A percentile compares a stretch with the other conserved stretches of the same genome.
Conservation (phyloP, 2,113 vertebrate genomes). For the Phrynosoma platyrhinos region DNA sequence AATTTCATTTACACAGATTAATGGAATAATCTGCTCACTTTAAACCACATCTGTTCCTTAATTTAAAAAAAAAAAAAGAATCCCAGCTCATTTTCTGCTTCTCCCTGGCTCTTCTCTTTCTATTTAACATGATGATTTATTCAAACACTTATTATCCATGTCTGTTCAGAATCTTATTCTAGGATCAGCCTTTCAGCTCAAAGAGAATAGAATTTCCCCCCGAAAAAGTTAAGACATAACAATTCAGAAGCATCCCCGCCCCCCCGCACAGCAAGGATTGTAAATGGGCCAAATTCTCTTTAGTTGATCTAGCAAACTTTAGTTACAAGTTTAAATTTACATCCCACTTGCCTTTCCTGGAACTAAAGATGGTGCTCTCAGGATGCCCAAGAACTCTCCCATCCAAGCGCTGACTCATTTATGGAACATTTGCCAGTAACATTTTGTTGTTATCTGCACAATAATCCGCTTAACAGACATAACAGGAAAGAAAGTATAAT, state of each 20-base stretch:
- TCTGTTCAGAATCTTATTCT: not conserved
- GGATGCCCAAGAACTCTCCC: not conserved
- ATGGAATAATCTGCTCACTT: not conserved
- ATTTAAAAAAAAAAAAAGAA: no score
- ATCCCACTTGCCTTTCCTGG: not conserved
- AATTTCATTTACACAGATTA: not conserved
- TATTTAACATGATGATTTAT: accelerated
- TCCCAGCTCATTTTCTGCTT: not conserved
- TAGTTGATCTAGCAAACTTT: constrained; percentile 4
- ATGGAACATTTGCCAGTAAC: not conserved
- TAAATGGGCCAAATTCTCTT: constrained; percentile 61
- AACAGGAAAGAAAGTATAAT: not conserved
- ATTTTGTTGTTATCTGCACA: not conserved
- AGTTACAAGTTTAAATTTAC: not conserved
- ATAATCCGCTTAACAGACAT: not conserved
- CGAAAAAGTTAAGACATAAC: constrained; percentile 16
- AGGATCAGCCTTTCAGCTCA: not conserved
- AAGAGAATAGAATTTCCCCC: not conserved
- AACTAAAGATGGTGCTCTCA: not conserved
- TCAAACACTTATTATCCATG: not conserved
- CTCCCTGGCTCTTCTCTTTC: accelerated
- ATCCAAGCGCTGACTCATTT: not conserved
- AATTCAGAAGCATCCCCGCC: constrained; percentile 34
- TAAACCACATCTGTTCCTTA: not conserved
- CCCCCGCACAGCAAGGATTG: constrained; percentile 26